These are phyloP conservation scores for Chelonus insularis DNA, from an alignment of 1,140 invertebrate species.

Conservation along the genomic window DNA sequence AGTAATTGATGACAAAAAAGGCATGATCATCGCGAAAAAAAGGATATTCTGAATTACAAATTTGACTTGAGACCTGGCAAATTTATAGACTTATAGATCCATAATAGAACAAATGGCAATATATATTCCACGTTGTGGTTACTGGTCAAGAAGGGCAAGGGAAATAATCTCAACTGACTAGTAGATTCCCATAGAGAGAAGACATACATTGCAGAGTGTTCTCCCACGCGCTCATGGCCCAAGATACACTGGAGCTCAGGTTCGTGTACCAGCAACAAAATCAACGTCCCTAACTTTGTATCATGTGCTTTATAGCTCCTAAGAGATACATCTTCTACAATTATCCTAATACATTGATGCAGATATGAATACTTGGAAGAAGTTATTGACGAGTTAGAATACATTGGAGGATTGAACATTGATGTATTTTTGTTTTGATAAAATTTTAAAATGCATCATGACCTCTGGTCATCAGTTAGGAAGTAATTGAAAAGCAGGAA, in stretches of 20 bases:
- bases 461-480: neutral
- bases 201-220: slow-evolving; percentile 13
- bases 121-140: slow-evolving; percentile 35
- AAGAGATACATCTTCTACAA: no score
- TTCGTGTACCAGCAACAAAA: slow-evolving; percentile 32
- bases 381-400: no score
- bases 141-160: slow-evolving; percentile 25
- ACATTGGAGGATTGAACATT: neutral
- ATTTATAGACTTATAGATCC: slow-evolving; percentile 43
- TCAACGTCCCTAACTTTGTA: neutral
- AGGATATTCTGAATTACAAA: slow-evolving; percentile 24
- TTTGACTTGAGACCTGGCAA: slow-evolving; percentile 46
- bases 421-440: neutral
- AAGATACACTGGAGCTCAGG: neutral
- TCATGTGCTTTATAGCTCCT: no score
- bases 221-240: slow-evolving; percentile 37
- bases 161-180: slow-evolving; percentile 13
- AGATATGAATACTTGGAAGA: no score
- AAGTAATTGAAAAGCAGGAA: neutral
- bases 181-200: slow-evolving; percentile 38
- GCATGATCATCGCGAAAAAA: no score
- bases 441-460: neutral
- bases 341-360: no score
- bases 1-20: no score
- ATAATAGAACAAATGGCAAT: slow-evolving; percentile 45